phyloP scores from a whole-genome alignment of 2,888 invertebrate species.

The Euproctis similis region DNA sequence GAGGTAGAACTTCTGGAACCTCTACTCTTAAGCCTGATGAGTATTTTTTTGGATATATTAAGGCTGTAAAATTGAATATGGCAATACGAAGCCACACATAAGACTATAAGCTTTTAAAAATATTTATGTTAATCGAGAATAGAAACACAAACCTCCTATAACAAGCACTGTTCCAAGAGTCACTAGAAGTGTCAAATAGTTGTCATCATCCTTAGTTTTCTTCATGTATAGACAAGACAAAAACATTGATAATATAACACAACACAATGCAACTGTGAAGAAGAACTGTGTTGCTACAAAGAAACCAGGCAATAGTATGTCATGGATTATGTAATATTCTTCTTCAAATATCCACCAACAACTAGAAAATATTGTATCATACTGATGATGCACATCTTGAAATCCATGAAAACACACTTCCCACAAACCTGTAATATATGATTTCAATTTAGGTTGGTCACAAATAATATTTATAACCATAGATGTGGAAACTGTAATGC shows the following conservation, averaged over 20 bases:
- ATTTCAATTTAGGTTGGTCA: no score
- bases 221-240: slow-evolving; percentile 83
- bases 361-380: slow-evolving; percentile 87
- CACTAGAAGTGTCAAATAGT: slow-evolving; percentile 83
- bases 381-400: slow-evolving; percentile 89
- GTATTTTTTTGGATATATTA: no score
- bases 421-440: slow-evolving; percentile 89
- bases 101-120: no score
- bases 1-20: no score
- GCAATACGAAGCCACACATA: not conserved
- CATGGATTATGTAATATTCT: slow-evolving; percentile 95
- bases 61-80: no score
- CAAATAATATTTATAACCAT: no score
- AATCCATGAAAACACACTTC: slow-evolving; percentile 94
- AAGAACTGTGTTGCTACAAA: slow-evolving; percentile 96
- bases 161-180: slow-evolving; percentile 84
- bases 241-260: slow-evolving; percentile 84
- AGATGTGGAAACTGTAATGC: no score
- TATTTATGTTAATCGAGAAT: no score
- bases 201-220: slow-evolving; percentile 84
- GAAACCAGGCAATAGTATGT: slow-evolving; percentile 91
- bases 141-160: slow-evolving; percentile 78
- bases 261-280: slow-evolving; percentile 90
- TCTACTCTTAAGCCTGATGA: no score
- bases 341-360: slow-evolving; percentile 99